phyloP scores from a whole-genome alignment of 2,113 vertebrate species.

The Vulpes ferrilata region DNA sequence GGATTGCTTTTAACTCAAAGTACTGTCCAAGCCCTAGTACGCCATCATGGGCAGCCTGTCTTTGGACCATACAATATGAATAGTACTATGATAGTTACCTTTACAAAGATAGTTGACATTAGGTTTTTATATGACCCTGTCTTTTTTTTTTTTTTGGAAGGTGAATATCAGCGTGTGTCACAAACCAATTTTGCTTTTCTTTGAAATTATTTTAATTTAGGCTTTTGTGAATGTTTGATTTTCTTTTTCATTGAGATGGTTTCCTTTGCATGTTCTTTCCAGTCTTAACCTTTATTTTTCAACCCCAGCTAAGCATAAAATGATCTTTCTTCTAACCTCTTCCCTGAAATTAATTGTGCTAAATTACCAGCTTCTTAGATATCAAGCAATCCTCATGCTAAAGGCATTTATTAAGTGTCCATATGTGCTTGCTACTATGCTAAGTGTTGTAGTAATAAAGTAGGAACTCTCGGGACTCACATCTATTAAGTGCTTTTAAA shows the following conservation, averaged over 20 bases:
- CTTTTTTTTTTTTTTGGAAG: background rate
- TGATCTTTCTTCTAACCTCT: background rate
- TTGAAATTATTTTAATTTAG: constrained; percentile 21
- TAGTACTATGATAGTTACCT: background rate
- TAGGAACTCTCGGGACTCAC: background rate
- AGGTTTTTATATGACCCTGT: background rate
- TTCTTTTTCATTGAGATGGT: background rate
- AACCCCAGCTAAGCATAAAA: background rate
- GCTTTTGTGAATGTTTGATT: background rate
- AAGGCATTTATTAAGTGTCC: background rate
- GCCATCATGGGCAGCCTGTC: background rate
- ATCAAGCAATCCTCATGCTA: background rate
- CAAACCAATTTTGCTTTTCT: background rate
- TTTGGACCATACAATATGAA: background rate
- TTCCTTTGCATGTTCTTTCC: constrained; percentile 1
- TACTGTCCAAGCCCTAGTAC: background rate
- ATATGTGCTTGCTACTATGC: background rate
- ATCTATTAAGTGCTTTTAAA: background rate
- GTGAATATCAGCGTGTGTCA: background rate
- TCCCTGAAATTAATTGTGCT: constrained; percentile 34
- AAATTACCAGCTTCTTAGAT: background rate
- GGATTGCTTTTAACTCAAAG: background rate
- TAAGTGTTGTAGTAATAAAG: background rate
- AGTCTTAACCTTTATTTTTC: background rate
- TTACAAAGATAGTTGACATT: background rate